Evolutionary conservation across 2,797 vertebrate genomes (phyloP).

Genomic region (Xenops minutus): DNA sequence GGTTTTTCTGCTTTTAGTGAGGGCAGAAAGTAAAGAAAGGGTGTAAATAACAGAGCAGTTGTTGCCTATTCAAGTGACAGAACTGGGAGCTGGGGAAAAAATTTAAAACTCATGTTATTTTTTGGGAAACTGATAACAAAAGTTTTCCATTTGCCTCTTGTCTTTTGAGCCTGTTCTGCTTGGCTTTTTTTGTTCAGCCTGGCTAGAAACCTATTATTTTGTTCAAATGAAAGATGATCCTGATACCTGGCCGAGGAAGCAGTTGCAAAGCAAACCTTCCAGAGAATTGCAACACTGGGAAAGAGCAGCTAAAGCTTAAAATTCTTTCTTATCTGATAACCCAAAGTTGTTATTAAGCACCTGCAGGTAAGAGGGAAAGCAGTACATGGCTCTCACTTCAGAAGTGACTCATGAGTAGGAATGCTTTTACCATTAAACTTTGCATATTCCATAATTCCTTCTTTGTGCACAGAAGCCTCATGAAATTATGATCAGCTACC

Average conservation of each 20-base stretch:
- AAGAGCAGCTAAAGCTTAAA: not conserved
- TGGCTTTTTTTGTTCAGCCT: not conserved
- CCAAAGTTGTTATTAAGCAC: not conserved
- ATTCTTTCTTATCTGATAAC: not conserved
- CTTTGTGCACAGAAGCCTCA: not conserved
- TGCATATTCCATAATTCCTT: not conserved
- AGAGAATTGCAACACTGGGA: not conserved
- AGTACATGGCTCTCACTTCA: not conserved
- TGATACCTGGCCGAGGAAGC: not conserved
- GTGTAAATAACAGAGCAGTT: not conserved
- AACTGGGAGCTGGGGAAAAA: not conserved
- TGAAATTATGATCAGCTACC: not conserved
- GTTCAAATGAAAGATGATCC: conserved; percentile 33
- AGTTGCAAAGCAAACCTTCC: not conserved
- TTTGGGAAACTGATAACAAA: not conserved
- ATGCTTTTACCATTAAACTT: not conserved
- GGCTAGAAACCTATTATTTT: conserved; percentile 18
- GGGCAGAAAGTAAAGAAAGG: not conserved
- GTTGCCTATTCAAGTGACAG: not conserved
- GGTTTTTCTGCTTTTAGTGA: not conserved
- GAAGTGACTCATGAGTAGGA: not conserved
- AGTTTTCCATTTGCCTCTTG: conserved; percentile 20
- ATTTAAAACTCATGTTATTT: not conserved
- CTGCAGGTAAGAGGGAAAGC: not conserved
- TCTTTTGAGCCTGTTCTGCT: not conserved